Evolutionary conservation across 1,140 invertebrate species (phyloP), one percentile per base, ranked within the genome.

Genomic region (Prorops nasuta): DNA sequence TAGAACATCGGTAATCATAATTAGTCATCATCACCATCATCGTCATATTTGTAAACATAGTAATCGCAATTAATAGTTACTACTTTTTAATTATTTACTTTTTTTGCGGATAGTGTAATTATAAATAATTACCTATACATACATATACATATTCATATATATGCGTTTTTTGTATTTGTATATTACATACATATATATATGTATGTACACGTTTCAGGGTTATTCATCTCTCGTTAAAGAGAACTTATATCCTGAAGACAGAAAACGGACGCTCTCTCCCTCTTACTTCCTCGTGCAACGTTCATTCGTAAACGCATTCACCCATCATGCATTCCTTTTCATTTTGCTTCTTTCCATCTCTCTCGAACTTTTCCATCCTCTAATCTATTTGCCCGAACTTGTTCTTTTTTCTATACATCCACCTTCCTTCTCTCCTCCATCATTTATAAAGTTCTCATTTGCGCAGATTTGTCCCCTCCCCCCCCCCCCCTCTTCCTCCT

Each of bases 121-220:
- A 57, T 66, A 63, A 64, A 66, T 68, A 72, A 67, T 70, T 71
- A 56, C 32, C 58, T 60, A 69, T 70, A 71, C 69, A 74, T 69
- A 67, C 66, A 72, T 72, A 67, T 66, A 67, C 61, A 67, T 71
- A 68, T 62, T 48, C 55, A 64, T 71, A 65, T 66, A 69, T 64
- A 68, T 64, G 61, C 50, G 41, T 43, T 49, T 59, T 63, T 51
- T 60, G 55, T 66, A 41, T 66, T 44, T 49, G 39, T 41, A 68
- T 69, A 65, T 69, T 63, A 63, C 65, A 69, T 61, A 71, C 64
- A 65, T 61, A 67, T 71, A 64, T 67, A 66, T 64, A 69, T 66
- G 61, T 65, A 71, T 71, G 64, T 68, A 71, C 58, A 67, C 53
- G 50, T 42, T 56, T 46, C 34, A 21, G 21, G 10, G 16, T 48